Percentiles rank a stretch among this genome's conserved stretches.
phyloP scores from a whole-genome alignment of 2,113 vertebrate genomes.

The Dolichotis patagonum region DNA sequence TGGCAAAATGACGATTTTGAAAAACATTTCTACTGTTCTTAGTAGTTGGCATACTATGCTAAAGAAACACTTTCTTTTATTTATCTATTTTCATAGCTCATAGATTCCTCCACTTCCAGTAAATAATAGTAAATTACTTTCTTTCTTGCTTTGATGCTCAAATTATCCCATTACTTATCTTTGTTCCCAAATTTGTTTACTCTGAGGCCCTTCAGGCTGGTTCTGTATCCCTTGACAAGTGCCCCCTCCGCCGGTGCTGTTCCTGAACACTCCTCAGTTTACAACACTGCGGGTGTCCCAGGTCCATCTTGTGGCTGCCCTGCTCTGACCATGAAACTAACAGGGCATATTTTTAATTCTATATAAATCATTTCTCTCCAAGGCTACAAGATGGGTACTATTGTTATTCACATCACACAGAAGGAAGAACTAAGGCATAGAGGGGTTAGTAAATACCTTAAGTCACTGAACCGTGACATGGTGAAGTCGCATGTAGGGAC shows the following conservation, averaged over 20 bases:
- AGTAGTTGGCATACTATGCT: background rate
- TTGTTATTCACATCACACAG: background rate
- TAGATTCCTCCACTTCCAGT: background rate
- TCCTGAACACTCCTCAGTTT: background rate
- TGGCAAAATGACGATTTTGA: background rate
- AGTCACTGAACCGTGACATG: background rate
- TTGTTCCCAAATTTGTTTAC: background rate
- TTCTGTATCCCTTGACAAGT: background rate
- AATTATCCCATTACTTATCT: background rate
- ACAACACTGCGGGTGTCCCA: background rate
- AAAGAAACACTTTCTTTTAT: constrained; percentile 4
- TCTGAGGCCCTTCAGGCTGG: background rate
- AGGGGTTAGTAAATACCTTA: background rate
- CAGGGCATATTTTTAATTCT: background rate
- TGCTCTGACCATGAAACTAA: background rate
- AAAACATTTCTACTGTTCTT: background rate
- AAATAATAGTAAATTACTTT: background rate
- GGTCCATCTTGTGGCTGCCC: background rate
- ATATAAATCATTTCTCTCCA: background rate
- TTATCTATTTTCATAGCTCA: background rate
- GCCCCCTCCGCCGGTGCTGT: background rate
- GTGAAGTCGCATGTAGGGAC: background rate
- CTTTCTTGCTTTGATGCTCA: background rate
- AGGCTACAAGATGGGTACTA: background rate
- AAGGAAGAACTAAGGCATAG: background rate